Base-by-base conservation (phyloP, 2,797 vertebrate genomes). In the Anguilla pacifica region DNA sequence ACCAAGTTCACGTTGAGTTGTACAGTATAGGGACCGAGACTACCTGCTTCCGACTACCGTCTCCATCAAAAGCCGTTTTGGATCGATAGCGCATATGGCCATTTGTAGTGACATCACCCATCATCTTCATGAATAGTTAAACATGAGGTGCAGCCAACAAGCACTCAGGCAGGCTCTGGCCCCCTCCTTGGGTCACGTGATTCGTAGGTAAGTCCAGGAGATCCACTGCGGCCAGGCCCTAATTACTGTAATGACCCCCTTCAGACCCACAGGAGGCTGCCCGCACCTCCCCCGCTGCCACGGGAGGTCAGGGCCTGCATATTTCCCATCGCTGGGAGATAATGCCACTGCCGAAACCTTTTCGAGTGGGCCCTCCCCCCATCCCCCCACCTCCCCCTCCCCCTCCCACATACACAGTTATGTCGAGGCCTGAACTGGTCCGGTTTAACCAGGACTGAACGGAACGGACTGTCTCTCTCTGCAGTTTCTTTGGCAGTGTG, bases 171-270 rank as follows among this genome's bases (percentile, higher is more conserved):
- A 25, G 43, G 39, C 25, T 1, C 9, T 2, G 39, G 39, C 6
- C 31, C 72, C 72, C 35, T 74, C 72, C 28, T 39, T 15, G 35
- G 39, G 74, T 79, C 39, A 5, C 5, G 22, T 19, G 77, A 1
- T 39, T 1, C 19, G 13, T 43, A 39, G 74, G 17, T 13, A 39
- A 79, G 79, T 6, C 79, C 79, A 49, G 28, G 43, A 19, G 79
- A 82, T 51, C 46, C 25, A 49, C 35, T 49, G 57, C 9, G 55
- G 35, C 74, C 10, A 13, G 39, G 31, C 35, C 57, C 59, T 28
- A 77, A 64, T 87, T 87, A 82, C 77, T 59, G 39, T 86, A 17
- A 64, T 61, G 74, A 51, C 43, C 79, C 43, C 79, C 79, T 46
- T 25, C 79, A 10, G 79, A 82, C 46, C 22, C 79, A 49, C 79